Evolutionary conservation across 1,140 invertebrate genomes (phyloP).

Genomic region (fruit fly (Drosophila melanogaster)): Release_6_plus_ISO1_MT NT_033779.5:14435001-14435500

Average conservation of each 20-base stretch:
- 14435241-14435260: slow-evolving; percentile 39
- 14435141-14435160: slow-evolving; percentile 58
- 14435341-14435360: slow-evolving; percentile 48
- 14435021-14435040: slow-evolving; percentile 45
- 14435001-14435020: slow-evolving; percentile 36
- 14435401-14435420: too few relatives aligned
- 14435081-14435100: slow-evolving; percentile 20
- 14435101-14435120: slow-evolving; percentile 65
- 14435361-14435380: neutral
- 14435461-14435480: too few relatives aligned
- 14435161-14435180: slow-evolving; percentile 61
- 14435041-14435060: slow-evolving; percentile 22
- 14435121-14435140: slow-evolving; percentile 65
- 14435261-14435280: slow-evolving; percentile 61
- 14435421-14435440: too few relatives aligned
- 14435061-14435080: slow-evolving; percentile 57
- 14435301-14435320: slow-evolving; percentile 33
- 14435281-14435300: slow-evolving; percentile 53
- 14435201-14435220: slow-evolving; percentile 55
- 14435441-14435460: too few relatives aligned
- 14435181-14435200: slow-evolving; percentile 12
- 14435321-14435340: slow-evolving; percentile 51
- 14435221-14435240: slow-evolving; percentile 57
- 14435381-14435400: neutral
- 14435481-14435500: too few relatives aligned